Conservation (phyloP, 2,888 invertebrate species). For the Agrotis clavis region DNA sequence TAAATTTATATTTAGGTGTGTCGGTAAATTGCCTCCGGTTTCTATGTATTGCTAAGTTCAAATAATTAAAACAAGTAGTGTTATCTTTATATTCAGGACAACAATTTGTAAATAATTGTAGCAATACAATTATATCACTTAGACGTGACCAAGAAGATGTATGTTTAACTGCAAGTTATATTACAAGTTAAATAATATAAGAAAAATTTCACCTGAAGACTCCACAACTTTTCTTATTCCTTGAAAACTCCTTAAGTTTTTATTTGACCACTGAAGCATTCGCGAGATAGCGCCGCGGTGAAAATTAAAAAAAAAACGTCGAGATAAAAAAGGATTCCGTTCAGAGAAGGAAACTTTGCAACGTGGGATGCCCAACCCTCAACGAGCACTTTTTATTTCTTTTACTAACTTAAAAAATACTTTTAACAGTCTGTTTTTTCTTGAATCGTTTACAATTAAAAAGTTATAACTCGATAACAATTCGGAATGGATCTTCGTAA, state of each 20-base stretch:
- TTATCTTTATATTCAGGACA: constrained; percentile 15
- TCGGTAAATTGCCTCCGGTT: constrained; percentile 24
- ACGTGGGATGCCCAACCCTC: constrained; percentile 64
- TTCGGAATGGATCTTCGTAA: constrained; percentile 37
- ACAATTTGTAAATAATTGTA: constrained; percentile 21
- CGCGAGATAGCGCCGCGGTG: constrained; percentile 89
- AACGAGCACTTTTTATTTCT: constrained; percentile 72
- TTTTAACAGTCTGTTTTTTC: constrained; percentile 67
- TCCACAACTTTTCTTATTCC: constrained; percentile 71
- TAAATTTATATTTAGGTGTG: constrained; percentile 42
- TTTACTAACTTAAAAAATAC: constrained; percentile 67
- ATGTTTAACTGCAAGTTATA: background rate
- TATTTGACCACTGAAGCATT: constrained; percentile 92
- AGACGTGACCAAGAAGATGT: background rate
- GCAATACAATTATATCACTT: background rate
- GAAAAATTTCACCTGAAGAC: constrained; percentile 41
- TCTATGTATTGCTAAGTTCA: constrained; percentile 9
- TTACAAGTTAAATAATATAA: background rate
- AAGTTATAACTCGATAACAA: constrained; percentile 65
- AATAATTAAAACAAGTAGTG: constrained; percentile 23
- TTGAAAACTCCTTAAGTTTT: constrained; percentile 90
- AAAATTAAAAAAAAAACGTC: constrained; percentile 87
- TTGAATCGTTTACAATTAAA: constrained; percentile 71
- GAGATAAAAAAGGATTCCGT: constrained; percentile 78
- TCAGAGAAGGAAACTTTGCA: constrained; percentile 71